A percentile compares a stretch with the other conserved stretches of the same genome.
These are phyloP conservation scores for Stichopus horrens DNA, from an alignment of 53 echinoderm and acorn worm genomes.

Conservation along the genomic window DNA sequence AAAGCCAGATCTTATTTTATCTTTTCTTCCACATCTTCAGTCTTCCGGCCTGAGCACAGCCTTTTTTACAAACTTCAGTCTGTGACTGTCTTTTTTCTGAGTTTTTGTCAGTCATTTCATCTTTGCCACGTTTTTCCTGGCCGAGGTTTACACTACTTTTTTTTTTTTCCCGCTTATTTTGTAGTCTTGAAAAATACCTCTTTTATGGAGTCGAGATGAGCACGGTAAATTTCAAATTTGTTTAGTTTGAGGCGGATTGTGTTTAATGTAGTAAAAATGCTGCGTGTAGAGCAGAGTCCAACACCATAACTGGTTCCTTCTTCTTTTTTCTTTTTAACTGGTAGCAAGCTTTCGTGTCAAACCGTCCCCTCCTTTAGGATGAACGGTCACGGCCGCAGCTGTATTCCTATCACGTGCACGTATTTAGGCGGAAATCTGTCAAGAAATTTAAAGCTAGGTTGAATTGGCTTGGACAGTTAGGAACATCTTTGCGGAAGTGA, in stretches of 20 bases:
- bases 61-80: too few species aligned
- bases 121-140: too few species aligned
- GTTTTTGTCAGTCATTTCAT: too few species aligned
- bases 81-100: too few species aligned
- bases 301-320: too few species aligned
- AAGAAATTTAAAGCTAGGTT: constrained; percentile 24
- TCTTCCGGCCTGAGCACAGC: too few species aligned
- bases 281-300: background rate
- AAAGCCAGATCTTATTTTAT: too few species aligned
- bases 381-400: constrained; percentile 32
- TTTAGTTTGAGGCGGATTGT: constrained; percentile 10
- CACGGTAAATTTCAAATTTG: background rate
- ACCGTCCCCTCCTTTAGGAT: background rate
- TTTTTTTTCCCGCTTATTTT: too few species aligned
- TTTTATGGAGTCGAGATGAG: background rate
- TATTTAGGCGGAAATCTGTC: constrained; percentile 12
- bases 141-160: too few species aligned
- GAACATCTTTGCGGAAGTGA: constrained; percentile 5
- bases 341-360: background rate
- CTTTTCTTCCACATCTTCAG: too few species aligned
- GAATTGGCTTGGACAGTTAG: constrained; percentile 29
- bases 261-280: background rate
- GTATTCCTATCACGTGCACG: constrained; percentile 25
- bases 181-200: background rate
- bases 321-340: background rate